Conservation (phyloP, 1,140 invertebrate species). For the Brachionus manjavacas region DNA sequence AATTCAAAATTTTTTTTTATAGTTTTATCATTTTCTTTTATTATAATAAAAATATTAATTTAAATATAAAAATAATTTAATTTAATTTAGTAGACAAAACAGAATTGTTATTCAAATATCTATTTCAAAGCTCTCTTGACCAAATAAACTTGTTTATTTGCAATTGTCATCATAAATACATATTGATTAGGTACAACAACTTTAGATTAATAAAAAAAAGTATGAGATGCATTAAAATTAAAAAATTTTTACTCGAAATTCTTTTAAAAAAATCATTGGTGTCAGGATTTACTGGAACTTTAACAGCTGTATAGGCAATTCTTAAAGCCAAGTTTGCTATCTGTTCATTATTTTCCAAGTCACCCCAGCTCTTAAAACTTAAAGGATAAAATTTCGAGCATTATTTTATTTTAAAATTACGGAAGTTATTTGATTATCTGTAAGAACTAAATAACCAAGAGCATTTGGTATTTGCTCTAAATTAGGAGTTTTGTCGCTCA, state of each 20-base stretch:
- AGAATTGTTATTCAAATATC: background rate
- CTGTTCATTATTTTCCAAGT: conserved; percentile 32
- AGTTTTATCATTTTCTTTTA: background rate
- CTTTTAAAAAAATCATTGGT: conserved; percentile 40
- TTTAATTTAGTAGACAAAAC: background rate
- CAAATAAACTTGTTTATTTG: conserved; percentile 38
- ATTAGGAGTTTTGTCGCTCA: conserved; percentile 32
- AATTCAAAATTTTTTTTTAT: background rate
- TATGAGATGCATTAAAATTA: background rate
- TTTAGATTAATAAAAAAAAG: background rate
- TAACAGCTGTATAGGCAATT: conserved; percentile 39
- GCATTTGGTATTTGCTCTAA: conserved; percentile 33
- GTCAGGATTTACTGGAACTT: conserved; percentile 41
- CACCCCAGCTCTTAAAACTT: conserved; percentile 29
- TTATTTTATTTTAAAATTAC: background rate
- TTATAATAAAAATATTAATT: background rate
- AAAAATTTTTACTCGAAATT: conserved; percentile 31
- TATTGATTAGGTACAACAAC: conserved; percentile 20
- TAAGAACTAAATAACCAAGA: conserved; percentile 25
- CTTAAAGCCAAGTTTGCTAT: background rate
- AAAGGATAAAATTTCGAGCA: background rate
- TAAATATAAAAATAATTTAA: background rate
- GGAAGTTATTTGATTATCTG: background rate
- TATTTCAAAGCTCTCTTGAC: conserved; percentile 11
- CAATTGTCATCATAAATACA: conserved; percentile 40